These are phyloP conservation scores for Petrocephalus sullivani DNA, from an alignment of 2,797 vertebrate species.

Conservation along the genomic window DNA sequence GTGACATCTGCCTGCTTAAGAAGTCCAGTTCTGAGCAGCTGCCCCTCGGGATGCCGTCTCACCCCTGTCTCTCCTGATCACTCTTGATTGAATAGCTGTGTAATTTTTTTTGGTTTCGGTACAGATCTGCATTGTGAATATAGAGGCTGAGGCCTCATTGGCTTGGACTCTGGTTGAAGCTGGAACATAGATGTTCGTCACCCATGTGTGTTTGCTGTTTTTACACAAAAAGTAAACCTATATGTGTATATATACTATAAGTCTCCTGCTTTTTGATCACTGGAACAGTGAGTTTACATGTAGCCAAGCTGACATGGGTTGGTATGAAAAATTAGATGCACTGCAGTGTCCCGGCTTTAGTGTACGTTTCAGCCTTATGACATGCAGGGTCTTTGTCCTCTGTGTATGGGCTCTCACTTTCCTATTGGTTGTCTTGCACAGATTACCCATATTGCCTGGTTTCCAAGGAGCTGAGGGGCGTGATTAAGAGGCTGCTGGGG, in stretches of 20 bases:
- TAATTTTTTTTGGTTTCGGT: neutral
- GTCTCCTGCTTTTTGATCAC: neutral
- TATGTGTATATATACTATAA: neutral
- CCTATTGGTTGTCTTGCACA: slow-evolving; percentile 39
- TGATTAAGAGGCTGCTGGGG: slow-evolving; percentile 71
- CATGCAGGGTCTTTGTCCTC: neutral
- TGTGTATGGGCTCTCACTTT: neutral
- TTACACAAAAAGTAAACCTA: neutral
- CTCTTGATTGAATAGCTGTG: neutral
- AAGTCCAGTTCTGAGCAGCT: neutral
- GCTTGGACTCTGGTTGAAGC: neutral
- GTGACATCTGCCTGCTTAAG: neutral
- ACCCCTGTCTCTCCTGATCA: neutral
- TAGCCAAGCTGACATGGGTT: neutral
- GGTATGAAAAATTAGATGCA: neutral
- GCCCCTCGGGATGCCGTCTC: neutral
- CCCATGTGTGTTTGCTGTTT: neutral
- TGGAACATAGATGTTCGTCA: neutral
- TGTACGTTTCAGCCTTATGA: neutral
- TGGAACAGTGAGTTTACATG: neutral
- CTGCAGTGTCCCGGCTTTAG: neutral
- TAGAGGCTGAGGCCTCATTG: neutral
- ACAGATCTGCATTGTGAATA: neutral
- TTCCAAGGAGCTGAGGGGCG: slow-evolving; percentile 70
- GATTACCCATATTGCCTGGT: slow-evolving; percentile 88